Evolutionary conservation across 2,113 vertebrate genomes (phyloP).

Genomic region (Anolis sagrei): DNA sequence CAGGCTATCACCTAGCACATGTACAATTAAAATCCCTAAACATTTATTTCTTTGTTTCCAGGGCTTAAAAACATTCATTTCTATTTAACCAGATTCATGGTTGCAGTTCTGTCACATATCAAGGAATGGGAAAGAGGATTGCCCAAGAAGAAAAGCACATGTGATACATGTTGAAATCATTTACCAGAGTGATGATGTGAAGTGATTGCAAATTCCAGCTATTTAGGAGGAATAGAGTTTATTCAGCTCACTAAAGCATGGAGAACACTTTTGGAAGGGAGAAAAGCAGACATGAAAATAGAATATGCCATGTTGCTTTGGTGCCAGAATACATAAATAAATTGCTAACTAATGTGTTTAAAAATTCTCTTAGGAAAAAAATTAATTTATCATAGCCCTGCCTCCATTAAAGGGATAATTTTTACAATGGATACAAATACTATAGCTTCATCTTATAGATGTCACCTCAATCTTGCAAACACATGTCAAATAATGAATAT

Average conservation of each 20-base stretch:
- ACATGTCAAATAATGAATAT: background rate
- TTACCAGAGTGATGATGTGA: constrained; percentile 45
- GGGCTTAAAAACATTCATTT: constrained; percentile 34
- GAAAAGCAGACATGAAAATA: constrained; percentile 33
- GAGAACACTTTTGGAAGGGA: constrained; percentile 25
- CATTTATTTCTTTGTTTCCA: constrained; percentile 33
- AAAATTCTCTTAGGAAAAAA: background rate
- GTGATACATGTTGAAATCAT: constrained; percentile 34
- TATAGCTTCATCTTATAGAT: background rate
- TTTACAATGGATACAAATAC: background rate
- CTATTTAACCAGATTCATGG: constrained; percentile 19
- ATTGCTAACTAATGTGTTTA: constrained; percentile 32
- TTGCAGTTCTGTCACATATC: constrained; percentile 46
- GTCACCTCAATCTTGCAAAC: background rate
- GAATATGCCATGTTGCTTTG: constrained; percentile 5
- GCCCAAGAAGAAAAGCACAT: constrained; percentile 44
- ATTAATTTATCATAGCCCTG: background rate
- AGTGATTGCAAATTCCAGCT: constrained; percentile 28
- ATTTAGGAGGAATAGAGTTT: constrained; percentile 34
- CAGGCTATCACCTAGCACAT: constrained; percentile 38
- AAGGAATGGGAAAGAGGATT: constrained; percentile 30
- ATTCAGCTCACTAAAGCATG: constrained; percentile 40
- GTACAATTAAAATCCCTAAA: constrained; percentile 36
- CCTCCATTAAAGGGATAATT: constrained; percentile 3
- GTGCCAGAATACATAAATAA: constrained; percentile 44